Conservation (phyloP, 2,888 invertebrate genomes). For the Cistogaster globosa region DNA sequence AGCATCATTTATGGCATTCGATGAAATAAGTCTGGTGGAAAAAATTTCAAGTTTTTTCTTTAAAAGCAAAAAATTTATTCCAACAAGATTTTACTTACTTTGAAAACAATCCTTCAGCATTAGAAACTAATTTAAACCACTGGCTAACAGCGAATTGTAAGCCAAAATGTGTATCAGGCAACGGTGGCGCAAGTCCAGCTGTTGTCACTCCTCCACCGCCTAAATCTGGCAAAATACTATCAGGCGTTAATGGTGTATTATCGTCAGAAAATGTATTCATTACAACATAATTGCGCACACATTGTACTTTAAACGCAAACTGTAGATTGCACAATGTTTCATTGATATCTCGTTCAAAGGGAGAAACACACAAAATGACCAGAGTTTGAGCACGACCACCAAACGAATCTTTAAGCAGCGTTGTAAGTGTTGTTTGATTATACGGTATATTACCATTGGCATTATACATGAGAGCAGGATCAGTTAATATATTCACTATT, state of each 20-base stretch:
- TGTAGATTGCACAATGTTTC: constrained; percentile 89
- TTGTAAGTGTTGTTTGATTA: constrained; percentile 88
- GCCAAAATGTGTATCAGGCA: constrained; percentile 84
- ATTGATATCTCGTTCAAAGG: constrained; percentile 87
- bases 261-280: constrained; percentile 88
- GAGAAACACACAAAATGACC: constrained; percentile 89
- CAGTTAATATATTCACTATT: constrained; percentile 85
- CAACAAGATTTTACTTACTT: constrained; percentile 83
- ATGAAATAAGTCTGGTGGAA: constrained; percentile 84
- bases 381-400: constrained; percentile 90
- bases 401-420: constrained; percentile 89
- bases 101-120: constrained; percentile 91
- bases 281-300: constrained; percentile 88
- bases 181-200: constrained; percentile 58
- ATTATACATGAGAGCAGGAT: constrained; percentile 81
- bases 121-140: constrained; percentile 91
- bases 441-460: constrained; percentile 82
- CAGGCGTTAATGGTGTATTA: constrained; percentile 84
- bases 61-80: neutral
- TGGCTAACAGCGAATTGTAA: constrained; percentile 92
- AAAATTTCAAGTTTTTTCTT: constrained; percentile 7
- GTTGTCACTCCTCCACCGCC: constrained; percentile 68
- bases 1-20: constrained; percentile 87
- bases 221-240: constrained; percentile 72
- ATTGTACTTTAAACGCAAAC: constrained; percentile 87